These are phyloP conservation scores for Drosophila ogumai DNA, from an alignment of 1,140 invertebrate species.

Conservation along the genomic window DNA sequence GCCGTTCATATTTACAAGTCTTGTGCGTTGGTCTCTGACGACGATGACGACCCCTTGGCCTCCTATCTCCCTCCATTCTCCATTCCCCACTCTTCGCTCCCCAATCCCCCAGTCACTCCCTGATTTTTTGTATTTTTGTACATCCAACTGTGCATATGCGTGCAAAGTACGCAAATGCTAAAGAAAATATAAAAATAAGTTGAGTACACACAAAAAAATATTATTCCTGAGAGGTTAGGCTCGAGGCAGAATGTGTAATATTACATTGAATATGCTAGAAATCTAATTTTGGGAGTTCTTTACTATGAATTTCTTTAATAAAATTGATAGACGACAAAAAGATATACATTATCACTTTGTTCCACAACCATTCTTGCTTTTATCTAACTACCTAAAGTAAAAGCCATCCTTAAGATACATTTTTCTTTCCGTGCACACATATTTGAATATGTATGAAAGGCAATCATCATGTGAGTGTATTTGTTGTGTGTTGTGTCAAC, in stretches of 20 bases:
- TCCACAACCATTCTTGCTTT: neutral
- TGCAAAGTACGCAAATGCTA: slow-evolving; percentile 52
- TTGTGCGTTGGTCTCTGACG: slow-evolving; percentile 66
- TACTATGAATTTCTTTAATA: neutral
- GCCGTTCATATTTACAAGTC: slow-evolving; percentile 65
- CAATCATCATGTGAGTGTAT: slow-evolving; percentile 30
- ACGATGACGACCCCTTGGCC: slow-evolving; percentile 20
- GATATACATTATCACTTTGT: too few relatives aligned
- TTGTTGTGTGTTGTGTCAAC: slow-evolving; percentile 44
- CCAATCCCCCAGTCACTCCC: neutral
- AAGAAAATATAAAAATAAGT: slow-evolving; percentile 64
- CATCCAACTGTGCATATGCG: slow-evolving; percentile 26
- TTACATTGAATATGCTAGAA: neutral
- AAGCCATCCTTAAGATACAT: neutral
- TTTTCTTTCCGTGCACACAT: slow-evolving; percentile 12
- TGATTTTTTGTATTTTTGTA: slow-evolving; percentile 22
- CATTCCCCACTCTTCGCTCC: neutral
- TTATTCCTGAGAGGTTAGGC: neutral
- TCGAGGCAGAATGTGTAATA: neutral
- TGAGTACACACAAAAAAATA: slow-evolving; percentile 43
- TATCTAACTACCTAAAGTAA: neutral
- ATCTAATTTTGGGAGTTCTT: accelerated
- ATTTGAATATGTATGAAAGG: slow-evolving; percentile 20
- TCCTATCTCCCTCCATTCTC: slow-evolving; percentile 8
- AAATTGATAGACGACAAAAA: too few relatives aligned